Conservation (phyloP, 2,113 vertebrate genomes). For the Ictalurus punctatus region DNA sequence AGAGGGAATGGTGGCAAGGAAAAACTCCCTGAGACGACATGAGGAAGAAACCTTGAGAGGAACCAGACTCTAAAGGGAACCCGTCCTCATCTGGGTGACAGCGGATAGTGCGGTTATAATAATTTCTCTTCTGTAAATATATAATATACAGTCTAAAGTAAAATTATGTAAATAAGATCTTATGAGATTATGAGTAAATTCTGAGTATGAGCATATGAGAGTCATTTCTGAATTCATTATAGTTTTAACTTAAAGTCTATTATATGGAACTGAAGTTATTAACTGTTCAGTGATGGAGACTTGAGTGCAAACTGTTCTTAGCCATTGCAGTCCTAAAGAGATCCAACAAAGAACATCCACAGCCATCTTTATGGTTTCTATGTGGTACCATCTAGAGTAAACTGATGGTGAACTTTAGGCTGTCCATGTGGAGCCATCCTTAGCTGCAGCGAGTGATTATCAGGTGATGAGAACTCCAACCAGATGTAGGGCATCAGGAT, state of each 20-base stretch:
- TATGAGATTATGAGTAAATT: no score
- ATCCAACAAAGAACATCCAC: not conserved
- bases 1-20: not conserved
- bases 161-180: no score
- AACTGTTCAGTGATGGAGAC: not conserved
- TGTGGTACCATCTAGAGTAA: not conserved
- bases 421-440: not conserved
- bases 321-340: not conserved
- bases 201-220: no score
- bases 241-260: not conserved
- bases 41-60: no score
- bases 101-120: not conserved
- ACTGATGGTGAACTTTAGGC: not conserved
- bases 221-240: no score
- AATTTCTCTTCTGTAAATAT: no score
- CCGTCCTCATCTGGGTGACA: not conserved
- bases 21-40: no score
- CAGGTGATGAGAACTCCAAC: no score
- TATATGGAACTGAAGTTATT: no score
- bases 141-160: no score
- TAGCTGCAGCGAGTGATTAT: not conserved
- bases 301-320: not conserved
- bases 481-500: not conserved
- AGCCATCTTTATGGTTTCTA: not conserved
- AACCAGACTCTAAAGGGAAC: not conserved